Base-by-base conservation (phyloP, 2,113 vertebrate species). In the Galeopterus variegatus region DNA sequence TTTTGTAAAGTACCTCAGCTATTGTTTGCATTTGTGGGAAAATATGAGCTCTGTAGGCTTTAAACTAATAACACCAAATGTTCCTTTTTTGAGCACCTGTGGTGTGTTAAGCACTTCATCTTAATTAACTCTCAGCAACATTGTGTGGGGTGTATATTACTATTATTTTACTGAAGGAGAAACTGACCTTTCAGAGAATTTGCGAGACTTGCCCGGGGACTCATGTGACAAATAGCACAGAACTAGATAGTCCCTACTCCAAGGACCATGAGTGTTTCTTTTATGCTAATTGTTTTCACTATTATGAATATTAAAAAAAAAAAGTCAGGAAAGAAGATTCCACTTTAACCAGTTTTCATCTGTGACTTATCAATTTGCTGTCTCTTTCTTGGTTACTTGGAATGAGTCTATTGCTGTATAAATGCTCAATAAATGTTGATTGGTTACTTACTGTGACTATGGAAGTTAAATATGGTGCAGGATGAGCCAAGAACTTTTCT, bases 401-500 rank as follows among this genome's bases (percentile, higher is more conserved):
- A 84, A 88, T 36, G 4, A 70, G 6, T 58, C 67, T 83, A 31
- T 50, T 85, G 58, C 14, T 31, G 3, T 70, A 11, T 69, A 85
- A 81, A 2, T 60, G 21, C 23, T 54, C 28, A 50, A n/a, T 79
- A 79, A 54, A 88, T 84, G 28, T n/a, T 28, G 36, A 62, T 24
- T 94, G 60, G 31, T 77, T 94, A 41, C 23, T 88, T 96, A 88
- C 50, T 3, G 87, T 98, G 97, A 98, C 91, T 95, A 73, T 73
- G 95, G 85, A 95, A 92, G 90, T 97, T 97, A 98, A 97, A 91
- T 95, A 97, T 91, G 96, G 95, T 95, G 88, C 93, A 97, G 96
- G 86, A 96, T 98, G 96, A 98, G 95, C 87, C 93, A 98, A 96
- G 96, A 98, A 97, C 98, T 96, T 90, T 97, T 96, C 88, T 94